Base-by-base conservation (phyloP, 2,888 invertebrate genomes). In the Hofmannophila pseudospretella region DNA sequence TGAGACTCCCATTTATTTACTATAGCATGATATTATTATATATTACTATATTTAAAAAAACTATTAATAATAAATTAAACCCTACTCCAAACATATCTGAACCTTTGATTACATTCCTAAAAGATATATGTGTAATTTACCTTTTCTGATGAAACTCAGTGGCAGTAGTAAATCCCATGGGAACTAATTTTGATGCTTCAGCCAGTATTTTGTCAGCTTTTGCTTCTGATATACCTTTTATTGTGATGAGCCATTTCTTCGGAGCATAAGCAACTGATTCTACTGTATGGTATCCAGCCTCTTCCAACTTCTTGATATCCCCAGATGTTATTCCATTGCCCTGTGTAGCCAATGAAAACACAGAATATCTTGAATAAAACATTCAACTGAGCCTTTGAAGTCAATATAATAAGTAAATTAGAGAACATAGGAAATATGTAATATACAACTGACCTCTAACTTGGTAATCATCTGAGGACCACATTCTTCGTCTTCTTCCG, bases 131-230 rank as follows among this genome's bases (percentile, higher is more conserved):
- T n/a, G n/a, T n/a, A n/a, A n/a, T n/a, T n/a, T 54, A 86, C 87
- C 99, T 90, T 73, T 96, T 97, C 65, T 95, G 94, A 74, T 98
- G 97, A 68, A 98, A 95, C 57, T 97, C 97, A 2, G 97, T 96
- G 0, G 99, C 99, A 14, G 98, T 98, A 3, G 97, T 98, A 65
- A 99, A 99, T 0, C 99, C 99, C 95, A 99, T 96, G 0, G 97
- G 96, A 0, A 99, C 96, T 25, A 97, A 74, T 74, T 99, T 99
- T 0, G 93, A 90, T 1, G 98, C 97, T 80, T 98, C 98, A 2
- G 90, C 89, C 40, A 96, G 64, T 47, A 98, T 91, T 85, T 98
- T 98, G 47, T 99, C 99, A 7, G 97, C 98, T 76, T 99, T 99
- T 0, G 94, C 95, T 68, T 99, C 99, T 31, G 97, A 97, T 49